Conservation (phyloP, 2,797 vertebrate species). For the Mycteria americana region DNA sequence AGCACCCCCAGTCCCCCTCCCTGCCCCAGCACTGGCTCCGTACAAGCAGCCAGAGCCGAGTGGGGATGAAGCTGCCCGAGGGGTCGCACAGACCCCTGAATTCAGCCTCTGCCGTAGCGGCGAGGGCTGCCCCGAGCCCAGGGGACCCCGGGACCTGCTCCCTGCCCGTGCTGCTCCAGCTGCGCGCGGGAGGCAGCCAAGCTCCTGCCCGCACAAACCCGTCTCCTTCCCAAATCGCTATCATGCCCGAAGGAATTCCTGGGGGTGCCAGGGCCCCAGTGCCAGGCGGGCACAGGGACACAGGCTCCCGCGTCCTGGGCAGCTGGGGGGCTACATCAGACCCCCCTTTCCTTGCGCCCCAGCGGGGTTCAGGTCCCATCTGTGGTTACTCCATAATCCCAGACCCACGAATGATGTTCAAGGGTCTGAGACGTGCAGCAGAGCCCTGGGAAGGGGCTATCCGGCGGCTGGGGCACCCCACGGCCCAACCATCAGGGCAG, state of each 20-base stretch:
- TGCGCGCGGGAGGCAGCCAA: accelerated
- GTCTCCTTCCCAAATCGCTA: background rate
- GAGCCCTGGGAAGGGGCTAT: background rate
- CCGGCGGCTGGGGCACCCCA: background rate
- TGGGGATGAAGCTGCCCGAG: background rate
- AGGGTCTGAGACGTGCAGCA: background rate
- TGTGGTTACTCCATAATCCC: too few relatives aligned
- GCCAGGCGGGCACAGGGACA: background rate
- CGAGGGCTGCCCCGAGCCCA: background rate
- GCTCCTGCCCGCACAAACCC: background rate
- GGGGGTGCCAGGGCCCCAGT: background rate
- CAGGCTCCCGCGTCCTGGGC: background rate
- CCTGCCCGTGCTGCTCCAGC: background rate
- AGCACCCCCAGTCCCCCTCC: background rate
- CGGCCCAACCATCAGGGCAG: background rate
- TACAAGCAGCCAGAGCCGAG: background rate
- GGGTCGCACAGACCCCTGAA: background rate
- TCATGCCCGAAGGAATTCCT: background rate
- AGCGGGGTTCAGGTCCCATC: background rate
- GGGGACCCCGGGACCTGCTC: too few relatives aligned
- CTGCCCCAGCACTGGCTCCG: background rate
- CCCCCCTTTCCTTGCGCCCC: accelerated
- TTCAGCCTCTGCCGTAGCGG: background rate
- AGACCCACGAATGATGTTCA: background rate
- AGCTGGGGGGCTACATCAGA: background rate